Base-by-base conservation (phyloP, 1,140 invertebrate genomes). In the Holotrichia oblita region DNA sequence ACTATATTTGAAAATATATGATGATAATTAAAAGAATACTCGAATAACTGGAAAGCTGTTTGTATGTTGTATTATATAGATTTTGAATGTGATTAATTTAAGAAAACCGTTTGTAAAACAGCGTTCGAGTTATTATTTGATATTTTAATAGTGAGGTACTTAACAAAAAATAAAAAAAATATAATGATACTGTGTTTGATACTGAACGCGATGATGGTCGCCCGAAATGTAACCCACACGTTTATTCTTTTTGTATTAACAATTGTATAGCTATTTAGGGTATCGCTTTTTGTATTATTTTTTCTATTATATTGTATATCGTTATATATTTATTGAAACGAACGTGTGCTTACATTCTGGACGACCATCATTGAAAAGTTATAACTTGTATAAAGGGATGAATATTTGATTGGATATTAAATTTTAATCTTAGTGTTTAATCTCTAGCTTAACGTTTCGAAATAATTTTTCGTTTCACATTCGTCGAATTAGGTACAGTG, bases 221-320 rank as follows among this genome's bases (percentile, higher is more conserved):
- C 55, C 75, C 77, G 77, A 80, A 77, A 80, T 73, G 73, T 79
- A 72, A 79, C 48, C 69, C 44, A 76, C 64, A 17, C 14, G 78
- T 80, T 78, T 79, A n/a, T 83, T 80, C 3, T 81, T 81, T 78
- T 78, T 77, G 69, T 79, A 80, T 83, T 80, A 81, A 69, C 81
- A 78, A 78, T 81, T 76, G 48, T 64, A 79, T 79, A 81, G 81
- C 82, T 82, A 83, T 17, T 64, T 79, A 83, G 82, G 81, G 34
- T 83, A 81, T 84, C 83, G 82, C 81, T 84, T 84, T 83, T 83
- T 82, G 81, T 80, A 77, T 80, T 81, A 81, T 80, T 81, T 80
- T 76, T 79, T 80, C 72, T 78, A 78, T 79, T 81, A 82, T 83
- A 84, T 84, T 82, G 81, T 84, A 80, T 81, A 82, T 83, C 83